Percentiles rank a stretch among this genome's conserved stretches.
These are phyloP conservation scores for Poicephalus meyeri DNA, from an alignment of 2,113 vertebrate species.

Conservation along the genomic window DNA sequence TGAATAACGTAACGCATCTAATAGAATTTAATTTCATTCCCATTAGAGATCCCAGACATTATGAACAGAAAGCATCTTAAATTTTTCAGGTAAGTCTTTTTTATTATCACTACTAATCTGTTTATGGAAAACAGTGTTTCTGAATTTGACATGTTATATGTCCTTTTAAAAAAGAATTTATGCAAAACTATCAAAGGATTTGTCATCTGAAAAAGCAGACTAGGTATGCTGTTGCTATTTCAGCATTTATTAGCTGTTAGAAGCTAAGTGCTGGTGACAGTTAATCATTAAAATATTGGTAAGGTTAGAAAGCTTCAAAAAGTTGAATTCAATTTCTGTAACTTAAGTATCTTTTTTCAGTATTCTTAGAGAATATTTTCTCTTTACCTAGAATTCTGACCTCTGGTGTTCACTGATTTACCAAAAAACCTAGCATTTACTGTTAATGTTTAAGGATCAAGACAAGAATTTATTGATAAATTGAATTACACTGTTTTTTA, in stretches of 20 bases:
- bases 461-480: neutral
- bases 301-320: neutral
- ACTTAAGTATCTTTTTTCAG: neutral
- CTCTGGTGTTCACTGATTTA: neutral
- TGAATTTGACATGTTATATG: neutral
- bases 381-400: neutral
- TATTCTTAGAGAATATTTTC: neutral
- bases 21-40: slow-evolving; percentile 42
- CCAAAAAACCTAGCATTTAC: neutral
- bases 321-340: neutral
- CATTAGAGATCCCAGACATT: slow-evolving; percentile 92
- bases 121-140: neutral
- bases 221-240: neutral
- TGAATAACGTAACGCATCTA: neutral
- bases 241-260: neutral
- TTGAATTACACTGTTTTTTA: neutral
- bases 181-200: neutral
- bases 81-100: slow-evolving; percentile 84
- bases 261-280: neutral
- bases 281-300: neutral
- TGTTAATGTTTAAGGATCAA: neutral
- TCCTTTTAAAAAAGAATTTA: neutral
- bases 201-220: neutral
- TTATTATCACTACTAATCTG: neutral
- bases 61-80: slow-evolving; percentile 87